phyloP scores from a whole-genome alignment of 2,888 invertebrate species.

The Ophraella communa region DNA sequence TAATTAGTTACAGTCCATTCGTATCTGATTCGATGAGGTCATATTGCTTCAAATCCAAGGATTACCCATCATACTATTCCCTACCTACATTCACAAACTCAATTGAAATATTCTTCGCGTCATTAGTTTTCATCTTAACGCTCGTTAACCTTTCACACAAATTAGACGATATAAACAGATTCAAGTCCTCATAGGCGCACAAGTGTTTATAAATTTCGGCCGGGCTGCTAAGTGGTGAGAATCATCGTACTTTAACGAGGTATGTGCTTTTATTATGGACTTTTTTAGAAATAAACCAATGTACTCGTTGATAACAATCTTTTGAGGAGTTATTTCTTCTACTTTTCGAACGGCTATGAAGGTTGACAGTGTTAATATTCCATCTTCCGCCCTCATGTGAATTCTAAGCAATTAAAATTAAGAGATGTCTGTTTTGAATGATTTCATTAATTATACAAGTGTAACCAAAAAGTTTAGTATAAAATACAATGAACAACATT shows the following conservation, averaged over 20 bases:
- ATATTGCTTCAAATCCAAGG: background rate
- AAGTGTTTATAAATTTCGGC: background rate
- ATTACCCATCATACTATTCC: background rate
- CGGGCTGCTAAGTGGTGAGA: too few species aligned
- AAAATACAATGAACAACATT: too few species aligned
- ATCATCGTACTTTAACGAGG: too few species aligned
- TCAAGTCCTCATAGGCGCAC: background rate
- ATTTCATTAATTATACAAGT: background rate
- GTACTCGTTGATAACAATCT: too few species aligned
- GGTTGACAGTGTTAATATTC: slow-evolving; percentile 11
- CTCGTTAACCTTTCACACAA: slow-evolving; percentile 51
- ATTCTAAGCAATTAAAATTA: background rate
- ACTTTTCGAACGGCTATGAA: background rate
- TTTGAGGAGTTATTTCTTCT: too few species aligned
- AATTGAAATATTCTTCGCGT: slow-evolving; percentile 18
- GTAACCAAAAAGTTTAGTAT: background rate
- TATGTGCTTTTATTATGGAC: too few species aligned
- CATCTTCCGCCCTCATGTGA: slow-evolving; percentile 23
- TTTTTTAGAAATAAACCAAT: too few species aligned
- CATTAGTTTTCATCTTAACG: slow-evolving; percentile 38
- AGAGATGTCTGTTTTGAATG: slow-evolving; percentile 1
- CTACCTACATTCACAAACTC: slow-evolving; percentile 3
- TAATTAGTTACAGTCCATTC: too few species aligned
- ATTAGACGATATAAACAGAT: slow-evolving; percentile 40
- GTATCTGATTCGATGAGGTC: background rate